Base-by-base conservation (phyloP, 2,888 invertebrate genomes). In the Andrena trimmerana region DNA sequence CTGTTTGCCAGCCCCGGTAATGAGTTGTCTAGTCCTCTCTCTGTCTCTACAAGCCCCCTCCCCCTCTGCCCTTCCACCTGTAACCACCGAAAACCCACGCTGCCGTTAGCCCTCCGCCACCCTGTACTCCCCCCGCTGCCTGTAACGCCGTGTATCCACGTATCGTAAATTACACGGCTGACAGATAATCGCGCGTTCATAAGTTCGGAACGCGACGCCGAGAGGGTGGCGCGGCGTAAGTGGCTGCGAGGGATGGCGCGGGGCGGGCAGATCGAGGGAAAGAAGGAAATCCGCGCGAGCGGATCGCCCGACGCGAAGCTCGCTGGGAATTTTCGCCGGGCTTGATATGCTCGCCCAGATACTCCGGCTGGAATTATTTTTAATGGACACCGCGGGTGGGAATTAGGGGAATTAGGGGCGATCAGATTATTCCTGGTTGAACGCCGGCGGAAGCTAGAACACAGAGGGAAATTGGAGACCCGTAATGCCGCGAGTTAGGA, bases 1-100 rank as follows among this genome's bases (percentile, higher is more conserved):
- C 91, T 92, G 91, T 93, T 92, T 92, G 91, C 91, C 88, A 90
- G 90, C 88, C 87, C 86, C 88, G 86, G 90, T 92, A 92, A 93
- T 92, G 92, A 93, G 91, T 92, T 92, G 92, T 92, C 92, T 92
- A 90, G 90, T 90, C 85, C 82, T 74, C 71, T 79, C 79, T 81
- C 79, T 24, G 52, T 78, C 76, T 68, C 73, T 33, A 8, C 62
- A 36, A n/a, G n/a, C n/a, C 16, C 66, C 52, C 52, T 33, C 60
- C 33, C 27, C 31, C 33, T 20, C 31, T 70, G 8, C 62, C 63
- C 42, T 79, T 77, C 78, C 85, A 87, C 87, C 89, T 87, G 89
- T 83, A 82, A 88, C 88, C 78, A 73, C 78, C 63, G 83, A 74
- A 74, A 73, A 36, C 65, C 50, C 48, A 62, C 36, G 54, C 24